Base-by-base conservation (phyloP, 2,113 vertebrate genomes). In the Ammodytes dubius region DNA sequence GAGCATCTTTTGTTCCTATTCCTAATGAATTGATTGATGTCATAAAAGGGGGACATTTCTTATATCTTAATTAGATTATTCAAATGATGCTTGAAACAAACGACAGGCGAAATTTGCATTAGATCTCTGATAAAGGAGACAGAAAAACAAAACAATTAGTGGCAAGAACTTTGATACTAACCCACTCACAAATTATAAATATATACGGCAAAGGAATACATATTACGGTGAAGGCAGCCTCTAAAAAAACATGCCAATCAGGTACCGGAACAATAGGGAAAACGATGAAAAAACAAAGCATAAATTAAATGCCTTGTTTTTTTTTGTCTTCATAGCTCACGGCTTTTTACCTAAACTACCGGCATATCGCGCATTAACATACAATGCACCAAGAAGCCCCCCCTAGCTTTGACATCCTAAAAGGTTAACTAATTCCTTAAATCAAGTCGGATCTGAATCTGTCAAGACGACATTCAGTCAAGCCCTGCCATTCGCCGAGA, bases 361-460 rank as follows among this genome's bases (percentile, higher is more conserved):
- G 6, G 68, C 19, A 69, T 80, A 86, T 75, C 61, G 69, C 59
- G 85, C 88, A 90, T 87, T 89, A 84, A 79, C 82, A 88, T 78
- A 88, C 86, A 88, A 88, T 78, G 65, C 65, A 88, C 87, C 76
- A 27, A 84, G 35, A 68, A 56, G 61, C 81, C 84, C 77, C 66
- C 76, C 27, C 27, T 74, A 72, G 90, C 88, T 91, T 89, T 87
- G 89, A 92, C 88, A 87, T 88, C 81, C 86, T 90, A 95, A 95
- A 27, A 96, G 94, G 94, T 95, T 95, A 96, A 96, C 89, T 92
- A 92, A 95, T 94, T 93, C 91, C 84, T 88, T 90, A 90, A 93
- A 94, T 93, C 92, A 95, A 81, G 85, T 78, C 84, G 71, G 88
- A 95, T 94, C 85, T 75, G 82, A 91, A 93, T 91, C 82, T 92